Base-by-base conservation (phyloP, 2,888 invertebrate genomes). In the Barypeithes pellucidus region DNA sequence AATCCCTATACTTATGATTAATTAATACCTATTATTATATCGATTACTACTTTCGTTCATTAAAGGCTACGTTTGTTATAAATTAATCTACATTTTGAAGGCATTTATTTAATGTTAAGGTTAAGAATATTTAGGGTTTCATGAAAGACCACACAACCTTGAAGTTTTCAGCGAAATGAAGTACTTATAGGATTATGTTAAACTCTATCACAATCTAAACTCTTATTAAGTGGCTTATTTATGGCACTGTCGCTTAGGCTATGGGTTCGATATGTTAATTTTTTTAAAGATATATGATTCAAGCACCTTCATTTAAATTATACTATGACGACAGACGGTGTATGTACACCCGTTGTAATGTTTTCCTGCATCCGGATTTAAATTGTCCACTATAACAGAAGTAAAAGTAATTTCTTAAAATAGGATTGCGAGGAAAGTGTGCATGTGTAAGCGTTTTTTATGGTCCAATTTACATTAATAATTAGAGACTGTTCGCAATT, bases 331-430 rank as follows among this genome's bases (percentile, higher is more conserved):
- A 63, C 50, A 63, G 50, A 50, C 50, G 33, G 43, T 62, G 14
- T 47, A 61, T 29, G 29, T 29, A 61, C 29, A 61, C 24, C 12
- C 29, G n/a, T n/a, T 62, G 16, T 16, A 62, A 45, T 36, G 50
- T 50, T 63, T 63, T 63, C 36, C 63, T 20, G 43, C 50, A 63
- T 63, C 63, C 63, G 50, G 63, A 36, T 18, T 63, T 29, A 33
- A 63, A 16, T 12, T 50, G 33, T 63, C 47, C 50, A 36, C 36
- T 16, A n/a, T n/a, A 36, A 9, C 36, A 45, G 33, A 62, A 63
- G 63, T 63, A 63, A 63, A 63, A 63, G 63, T 50, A 33, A 50
- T 50, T 50, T 29, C 63, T 36, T 50, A 50, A 63, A 63, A 63
- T 50, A 63, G 63, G 18, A 18, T 50, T 63, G 18, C 36, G 24